Base-by-base conservation (phyloP, 2,888 invertebrate species). In the Pachydiplax longipennis region DNA sequence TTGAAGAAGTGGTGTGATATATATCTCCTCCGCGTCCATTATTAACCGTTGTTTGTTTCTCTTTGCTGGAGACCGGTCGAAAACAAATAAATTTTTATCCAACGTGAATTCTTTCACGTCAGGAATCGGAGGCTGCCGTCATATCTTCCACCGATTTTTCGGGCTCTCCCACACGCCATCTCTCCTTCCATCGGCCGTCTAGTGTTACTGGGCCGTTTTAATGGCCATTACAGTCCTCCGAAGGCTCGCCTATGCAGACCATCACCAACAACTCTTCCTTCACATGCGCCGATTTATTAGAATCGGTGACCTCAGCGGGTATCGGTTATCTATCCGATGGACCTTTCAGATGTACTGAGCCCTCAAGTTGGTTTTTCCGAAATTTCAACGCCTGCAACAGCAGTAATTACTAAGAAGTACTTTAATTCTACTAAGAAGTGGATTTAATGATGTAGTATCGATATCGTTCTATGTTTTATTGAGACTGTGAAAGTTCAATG, bases 21-120 rank as follows among this genome's bases (percentile, higher is more conserved):
- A 53, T 53, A 87, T 87, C 87, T 61, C 61, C 35, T 61, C 37
- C 87, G n/a, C 22, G 40, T 87, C 31, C 61, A 65, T 87, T 65
- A 61, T 87, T 87, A 83, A 83, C 53, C 58, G 83, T 83, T 83
- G 83, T 83, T 83, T 83, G 83, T 83, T 83, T 83, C 83, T 83
- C 58, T 58, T 31, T 31, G 83, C 83, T 83, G 83, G 83, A 83
- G 83, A 83, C 58, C 58, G 12, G 61, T 87, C 87, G 61, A 87
- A 87, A 87, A 65, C 37, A 65, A 87, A 87, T 87, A 87, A 87
- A 35, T 61, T 87, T 61, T 61, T 61, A 87, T 87, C 87, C 25
- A 37, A 61, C 37, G 83, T 83, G 83, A 83, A 83, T 83, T 83
- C 83, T 83, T 83, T 40, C 87, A 61, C 65, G 87, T 87, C 87